Evolutionary conservation across 2,113 vertebrate genomes (phyloP), one percentile per base, ranked within the genome.

Genomic region (Phyllostomus hastatus): DNA sequence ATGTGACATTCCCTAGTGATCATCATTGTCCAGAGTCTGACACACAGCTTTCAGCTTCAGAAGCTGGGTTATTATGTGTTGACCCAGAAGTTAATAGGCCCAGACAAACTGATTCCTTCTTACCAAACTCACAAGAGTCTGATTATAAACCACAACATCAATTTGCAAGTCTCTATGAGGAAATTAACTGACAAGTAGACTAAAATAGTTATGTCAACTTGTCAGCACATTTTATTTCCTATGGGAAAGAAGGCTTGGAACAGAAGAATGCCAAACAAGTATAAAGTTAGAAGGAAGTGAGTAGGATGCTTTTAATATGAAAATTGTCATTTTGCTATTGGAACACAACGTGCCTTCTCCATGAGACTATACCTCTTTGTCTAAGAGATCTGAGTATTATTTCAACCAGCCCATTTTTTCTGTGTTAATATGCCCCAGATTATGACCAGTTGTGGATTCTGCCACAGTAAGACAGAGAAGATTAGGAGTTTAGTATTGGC

Each of bases 141-240:
- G 70, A 90, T 90, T 96, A 90, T 90, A 95, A 88, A 73, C 66
- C 43, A 95, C 80, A 95, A 66, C 59, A 76, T 95, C 78, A 84
- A 69, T 95, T 95, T 96, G 76, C 75, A 95, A 78, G 72, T 87
- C 46, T 96, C 80, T 86, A 76, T 61, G 19, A 96, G 78, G 88
- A 97, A 94, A 97, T 96, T 92, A 97, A 91, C 94, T 96, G 81
- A 66, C 91, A 94, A 41, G 35, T 78, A 92, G 92, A 82, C 70
- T 67, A 73, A 72, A 95, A 88, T 92, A 83, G n/a, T 82, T 70
- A 54, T 52, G 33, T 92, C 66, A 92, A 33, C 41, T 76, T 92
- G 88, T 95, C 88, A 96, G 95, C 85, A 85, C 67, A 14, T 97
- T 93, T 84, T 92, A 76, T 81, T 84, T 78, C 92, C 94, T 11